Conservation (phyloP, 2,888 invertebrate species). For the Drosophila ezoana region DNA sequence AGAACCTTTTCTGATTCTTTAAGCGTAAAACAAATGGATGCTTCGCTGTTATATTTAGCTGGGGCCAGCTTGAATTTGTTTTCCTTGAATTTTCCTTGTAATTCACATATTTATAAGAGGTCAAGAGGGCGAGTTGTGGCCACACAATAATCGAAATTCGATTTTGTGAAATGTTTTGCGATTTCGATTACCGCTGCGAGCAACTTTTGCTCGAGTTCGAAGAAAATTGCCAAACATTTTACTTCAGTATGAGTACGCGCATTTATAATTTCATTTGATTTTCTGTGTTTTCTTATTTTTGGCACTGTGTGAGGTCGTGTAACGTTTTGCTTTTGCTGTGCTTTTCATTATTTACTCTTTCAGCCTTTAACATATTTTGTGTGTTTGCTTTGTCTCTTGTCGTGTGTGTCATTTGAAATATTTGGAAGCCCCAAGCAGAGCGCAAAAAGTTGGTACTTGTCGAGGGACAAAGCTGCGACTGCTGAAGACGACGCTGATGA, state of each 20-base stretch:
- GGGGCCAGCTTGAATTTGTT: too few relatives aligned
- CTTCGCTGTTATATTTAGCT: background rate
- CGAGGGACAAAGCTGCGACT: conserved; percentile 35
- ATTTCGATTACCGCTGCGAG: conserved; percentile 27
- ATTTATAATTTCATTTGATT: conserved; percentile 31
- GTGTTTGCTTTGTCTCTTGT: conserved; percentile 14
- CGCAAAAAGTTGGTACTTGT: conserved; percentile 37
- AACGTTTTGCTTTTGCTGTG: conserved; percentile 8
- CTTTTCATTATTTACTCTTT: conserved; percentile 10
- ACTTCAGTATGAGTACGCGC: conserved; percentile 11
- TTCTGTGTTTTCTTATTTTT: conserved; percentile 13
- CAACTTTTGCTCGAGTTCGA: conserved; percentile 20
- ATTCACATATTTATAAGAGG: too few relatives aligned
- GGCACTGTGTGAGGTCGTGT: conserved; percentile 55
- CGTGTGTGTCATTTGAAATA: conserved; percentile 46
- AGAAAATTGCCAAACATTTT: conserved; percentile 30
- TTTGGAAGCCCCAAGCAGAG: conserved; percentile 47
- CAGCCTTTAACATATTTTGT: background rate
- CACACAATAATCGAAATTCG: conserved; percentile 23
- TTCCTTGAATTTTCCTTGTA: too few relatives aligned
- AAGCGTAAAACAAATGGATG: background rate
- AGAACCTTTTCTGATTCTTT: too few relatives aligned
- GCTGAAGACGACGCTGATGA: conserved; percentile 24
- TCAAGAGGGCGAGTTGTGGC: background rate
- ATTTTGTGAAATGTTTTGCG: conserved; percentile 35